These are phyloP conservation scores for Rhopalosiphum nymphaeae DNA, from an alignment of 2,888 invertebrate species.

Conservation along the genomic window DNA sequence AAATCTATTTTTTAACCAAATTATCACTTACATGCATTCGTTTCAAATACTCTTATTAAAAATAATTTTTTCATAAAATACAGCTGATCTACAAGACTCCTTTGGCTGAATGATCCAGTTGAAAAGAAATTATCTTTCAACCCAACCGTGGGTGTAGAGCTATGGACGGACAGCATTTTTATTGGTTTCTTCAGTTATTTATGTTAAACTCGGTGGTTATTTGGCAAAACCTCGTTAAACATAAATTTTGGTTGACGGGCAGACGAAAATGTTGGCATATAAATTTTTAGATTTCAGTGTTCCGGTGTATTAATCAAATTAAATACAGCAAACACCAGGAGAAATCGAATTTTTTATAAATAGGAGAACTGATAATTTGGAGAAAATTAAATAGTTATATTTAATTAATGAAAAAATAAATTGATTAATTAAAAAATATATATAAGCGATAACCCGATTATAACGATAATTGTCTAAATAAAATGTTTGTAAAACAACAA, in stretches of 20 bases:
- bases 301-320: slow-evolving; percentile 44
- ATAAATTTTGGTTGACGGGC: slow-evolving; percentile 60
- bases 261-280: slow-evolving; percentile 60
- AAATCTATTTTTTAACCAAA: neutral
- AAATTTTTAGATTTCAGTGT: slow-evolving; percentile 46
- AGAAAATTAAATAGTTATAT: neutral
- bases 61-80: neutral
- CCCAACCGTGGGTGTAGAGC: slow-evolving; percentile 34
- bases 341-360: slow-evolving; percentile 22
- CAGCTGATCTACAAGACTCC: slow-evolving; percentile 23
- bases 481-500: neutral
- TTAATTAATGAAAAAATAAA: neutral
- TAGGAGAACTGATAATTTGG: neutral
- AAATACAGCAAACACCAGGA: slow-evolving; percentile 8
- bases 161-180: slow-evolving; percentile 49
- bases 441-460: neutral
- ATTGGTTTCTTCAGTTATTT: slow-evolving; percentile 62
- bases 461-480: neutral
- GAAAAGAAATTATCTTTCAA: slow-evolving; percentile 51
- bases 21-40: neutral
- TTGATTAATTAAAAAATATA: neutral
- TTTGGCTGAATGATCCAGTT: slow-evolving; percentile 36
- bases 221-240: slow-evolving; percentile 57
- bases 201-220: slow-evolving; percentile 42
- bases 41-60: slow-evolving; percentile 22